Evolutionary conservation across 2,113 vertebrate genomes (phyloP), one percentile per base, ranked within the genome.

Genomic region (Grammomys surdaster): DNA sequence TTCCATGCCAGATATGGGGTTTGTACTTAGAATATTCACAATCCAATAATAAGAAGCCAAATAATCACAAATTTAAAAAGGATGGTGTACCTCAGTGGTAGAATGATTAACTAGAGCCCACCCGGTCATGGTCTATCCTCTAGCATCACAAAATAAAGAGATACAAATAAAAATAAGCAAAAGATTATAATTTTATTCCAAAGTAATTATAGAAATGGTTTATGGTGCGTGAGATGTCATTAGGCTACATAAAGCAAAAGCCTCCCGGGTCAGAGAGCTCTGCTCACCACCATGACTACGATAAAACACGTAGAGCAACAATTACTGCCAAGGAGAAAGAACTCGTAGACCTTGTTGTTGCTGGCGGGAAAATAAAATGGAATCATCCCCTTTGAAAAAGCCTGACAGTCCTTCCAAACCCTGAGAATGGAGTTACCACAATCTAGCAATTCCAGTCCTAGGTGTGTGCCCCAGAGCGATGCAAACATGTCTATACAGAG

Each of bases 31-130:
- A 88, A 90, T 73, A 60, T 87, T 86, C 28, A 80, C 7, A 88
- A 88, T 46, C 84, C 87, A 91, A 73, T 86, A 89, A 93, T 72
- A 73, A 92, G 88, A 90, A 96, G 54, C 87, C 28, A 91, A 65
- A 48, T 14, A 33, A 78, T 24, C 0, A 24, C 40, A 88, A 24
- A 82, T 72, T 72, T 70, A 70, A 86, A 80, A 80, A 70, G 20
- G 48, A 5, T n/a, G 31, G 43, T 54, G 4, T 31, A 56, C 36
- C 31, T 56, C 46, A 56, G 67, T 65, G 36, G 43, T 24, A 65
- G 7, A 63, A 7, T 28, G 20, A n/a, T 36, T 19, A 40, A 22
- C 17, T 22, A 46, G 13, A 48, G 33, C 4, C n/a, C 10, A n/a
- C 16, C 12, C n/a, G 70, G n/a, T 14, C 13, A 17, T 56, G 36